phyloP scores from a whole-genome alignment of 2,888 invertebrate genomes.

The Bhutanitis thaidina region DNA sequence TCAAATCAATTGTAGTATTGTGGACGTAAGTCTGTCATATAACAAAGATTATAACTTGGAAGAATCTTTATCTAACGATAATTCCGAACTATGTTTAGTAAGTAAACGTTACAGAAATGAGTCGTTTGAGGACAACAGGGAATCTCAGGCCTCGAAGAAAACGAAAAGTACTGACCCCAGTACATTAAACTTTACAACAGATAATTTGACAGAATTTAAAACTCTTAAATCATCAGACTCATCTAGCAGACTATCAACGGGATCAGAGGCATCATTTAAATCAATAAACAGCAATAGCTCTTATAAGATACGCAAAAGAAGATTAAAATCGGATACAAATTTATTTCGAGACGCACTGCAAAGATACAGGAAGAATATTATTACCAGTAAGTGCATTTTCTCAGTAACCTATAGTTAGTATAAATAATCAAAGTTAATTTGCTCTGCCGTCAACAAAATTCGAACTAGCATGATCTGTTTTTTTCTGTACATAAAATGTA shows the following conservation, averaged over 20 bases:
- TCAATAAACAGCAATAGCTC: constrained; percentile 61
- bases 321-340: constrained; percentile 57
- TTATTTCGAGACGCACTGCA: constrained; percentile 56
- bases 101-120: constrained; percentile 54
- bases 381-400: constrained; percentile 32
- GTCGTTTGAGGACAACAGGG: constrained; percentile 46
- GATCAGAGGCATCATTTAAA: constrained; percentile 64
- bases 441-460: no score
- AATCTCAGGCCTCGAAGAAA: constrained; percentile 53
- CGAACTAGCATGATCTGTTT: no score
- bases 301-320: constrained; percentile 58
- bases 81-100: constrained; percentile 40
- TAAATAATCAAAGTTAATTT: no score
- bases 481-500: no score
- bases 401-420: no score
- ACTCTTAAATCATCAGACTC: constrained; percentile 32
- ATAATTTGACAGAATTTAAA: constrained; percentile 45
- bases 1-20: constrained; percentile 35
- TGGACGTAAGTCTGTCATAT: constrained; percentile 52
- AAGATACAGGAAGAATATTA: constrained; percentile 45
- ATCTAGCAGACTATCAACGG: constrained; percentile 46
- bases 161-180: constrained; percentile 50
- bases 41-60: constrained; percentile 47
- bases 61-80: constrained; percentile 45
- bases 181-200: constrained; percentile 39